Evolutionary conservation across 2,797 vertebrate genomes (phyloP), one percentile per base, ranked within the genome.

Genomic region (Mus caroli): DNA sequence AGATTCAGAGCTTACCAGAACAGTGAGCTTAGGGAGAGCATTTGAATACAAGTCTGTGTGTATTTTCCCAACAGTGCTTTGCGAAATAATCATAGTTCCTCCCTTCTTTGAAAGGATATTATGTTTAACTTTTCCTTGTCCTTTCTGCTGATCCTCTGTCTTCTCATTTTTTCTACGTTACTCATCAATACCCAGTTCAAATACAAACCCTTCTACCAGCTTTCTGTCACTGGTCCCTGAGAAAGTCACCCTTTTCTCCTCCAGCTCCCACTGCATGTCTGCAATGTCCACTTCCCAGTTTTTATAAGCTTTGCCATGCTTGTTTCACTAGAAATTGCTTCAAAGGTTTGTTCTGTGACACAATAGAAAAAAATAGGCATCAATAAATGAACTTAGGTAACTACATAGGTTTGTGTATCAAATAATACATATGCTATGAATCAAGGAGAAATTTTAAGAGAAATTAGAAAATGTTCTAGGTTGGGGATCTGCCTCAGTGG

Each of bases 401-500:
- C 73, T 28, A 50, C 71, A 93, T n/a, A 69, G 83, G 67, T 37
- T 77, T 93, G 54, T 37, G 80, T 89, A 89, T 91, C 37, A 94
- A 93, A 86, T 82, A 79, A 78, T 73, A 69, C 79, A 58, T 62
- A 85, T 43, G 43, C 13, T 26, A 69, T 37, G 28, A 11, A 50
- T 96, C 52, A 82, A 85, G 34, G 90, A 94, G 62, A 94, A 83
- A 84, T 60, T 90, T 96, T 90, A 80, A 92, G 40, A 40, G 34
- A 79, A 76, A 76, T 85, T 80, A 85, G 46, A 91, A 92, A 73
- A 82, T 77, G 91, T 73, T 94, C 19, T 88, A 69, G 20, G 40
- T 50, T 64, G 20, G 56, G 31, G 34, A 28, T 90, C 34, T 78
- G 22, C n/a, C 58, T 64, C 58, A 77, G 31, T 37, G 43, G 14